Evolutionary conservation across 2,888 invertebrate species (phyloP).

Genomic region (Acanthopleura granulata): DNA sequence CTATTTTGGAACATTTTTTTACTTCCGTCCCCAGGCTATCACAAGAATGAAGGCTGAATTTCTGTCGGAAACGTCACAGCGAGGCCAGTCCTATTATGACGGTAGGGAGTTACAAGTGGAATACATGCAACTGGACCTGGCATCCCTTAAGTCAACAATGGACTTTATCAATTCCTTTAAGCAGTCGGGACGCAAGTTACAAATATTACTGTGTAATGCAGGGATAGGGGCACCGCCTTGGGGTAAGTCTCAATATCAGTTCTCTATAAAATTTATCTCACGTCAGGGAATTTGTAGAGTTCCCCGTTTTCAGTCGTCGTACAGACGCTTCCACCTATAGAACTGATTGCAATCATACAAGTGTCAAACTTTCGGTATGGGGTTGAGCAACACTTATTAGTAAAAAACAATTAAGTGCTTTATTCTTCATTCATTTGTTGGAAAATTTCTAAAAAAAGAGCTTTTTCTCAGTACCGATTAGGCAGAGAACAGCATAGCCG

Average conservation of each 20-base stretch:
- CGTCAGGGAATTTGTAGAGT: too few relatives aligned
- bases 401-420: too few relatives aligned
- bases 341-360: too few relatives aligned
- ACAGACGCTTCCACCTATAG: neutral
- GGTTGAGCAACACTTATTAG: too few relatives aligned
- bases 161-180: conserved; percentile 46
- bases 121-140: conserved; percentile 44
- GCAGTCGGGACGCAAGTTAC: conserved; percentile 34
- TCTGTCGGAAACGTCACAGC: conserved; percentile 22
- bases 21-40: neutral
- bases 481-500: too few relatives aligned
- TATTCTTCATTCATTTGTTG: too few relatives aligned
- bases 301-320: neutral
- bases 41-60: conserved; percentile 10
- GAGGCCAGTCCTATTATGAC: conserved; percentile 33
- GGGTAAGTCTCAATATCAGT: conserved; percentile 31
- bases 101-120: conserved; percentile 35
- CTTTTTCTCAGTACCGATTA: too few relatives aligned
- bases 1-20: too few relatives aligned
- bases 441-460: too few relatives aligned
- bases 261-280: neutral
- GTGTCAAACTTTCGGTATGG: too few relatives aligned
- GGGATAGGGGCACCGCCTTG: conserved; percentile 37
- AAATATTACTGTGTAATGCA: conserved; percentile 50
- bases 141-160: conserved; percentile 45